A percentile compares a stretch with the other conserved stretches of the same genome.
These are phyloP conservation scores for Thymelicus lineola DNA, from an alignment of 2,888 invertebrate species.

Conservation along the genomic window DNA sequence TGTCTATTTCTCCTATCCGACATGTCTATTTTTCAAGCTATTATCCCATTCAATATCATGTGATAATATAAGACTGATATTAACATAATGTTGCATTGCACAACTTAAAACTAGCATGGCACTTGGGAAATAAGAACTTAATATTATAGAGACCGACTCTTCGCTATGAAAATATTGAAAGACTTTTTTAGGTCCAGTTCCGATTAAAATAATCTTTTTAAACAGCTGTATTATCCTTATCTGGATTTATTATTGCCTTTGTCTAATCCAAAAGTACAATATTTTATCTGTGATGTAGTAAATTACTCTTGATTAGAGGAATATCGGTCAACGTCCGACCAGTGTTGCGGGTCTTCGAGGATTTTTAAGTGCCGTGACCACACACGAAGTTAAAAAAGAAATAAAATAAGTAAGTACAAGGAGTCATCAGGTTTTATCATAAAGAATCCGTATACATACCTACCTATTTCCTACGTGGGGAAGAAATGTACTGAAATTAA, in stretches of 20 bases:
- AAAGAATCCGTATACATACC: not conserved
- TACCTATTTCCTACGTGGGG: no score
- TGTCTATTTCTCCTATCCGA: not conserved
- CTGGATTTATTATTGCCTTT: constrained; percentile 9
- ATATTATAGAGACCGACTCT: no score
- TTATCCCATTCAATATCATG: constrained; percentile 24
- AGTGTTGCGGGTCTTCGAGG: not conserved
- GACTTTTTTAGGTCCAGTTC: no score
- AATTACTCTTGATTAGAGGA: constrained; percentile 25
- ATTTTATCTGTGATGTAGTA: constrained; percentile 29
- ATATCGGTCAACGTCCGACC: constrained; percentile 16
- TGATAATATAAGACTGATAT: constrained; percentile 22
- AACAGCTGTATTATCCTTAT: constrained; percentile 23
- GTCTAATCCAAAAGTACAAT: constrained; percentile 16
- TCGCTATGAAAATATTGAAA: no score
- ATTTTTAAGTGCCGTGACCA: constrained; percentile 23
- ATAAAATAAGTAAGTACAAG: not conserved
- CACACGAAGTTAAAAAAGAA: constrained; percentile 22
- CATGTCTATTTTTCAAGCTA: constrained; percentile 29
- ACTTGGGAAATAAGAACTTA: constrained; percentile 5
- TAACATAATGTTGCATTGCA: constrained; percentile 28
- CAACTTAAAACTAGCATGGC: constrained; percentile 11
- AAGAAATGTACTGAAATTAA: no score
- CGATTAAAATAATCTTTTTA: constrained; percentile 10
- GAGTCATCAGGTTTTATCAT: not conserved